Conservation (phyloP, 2,113 vertebrate species). For the Spheniscus mendiculus region DNA sequence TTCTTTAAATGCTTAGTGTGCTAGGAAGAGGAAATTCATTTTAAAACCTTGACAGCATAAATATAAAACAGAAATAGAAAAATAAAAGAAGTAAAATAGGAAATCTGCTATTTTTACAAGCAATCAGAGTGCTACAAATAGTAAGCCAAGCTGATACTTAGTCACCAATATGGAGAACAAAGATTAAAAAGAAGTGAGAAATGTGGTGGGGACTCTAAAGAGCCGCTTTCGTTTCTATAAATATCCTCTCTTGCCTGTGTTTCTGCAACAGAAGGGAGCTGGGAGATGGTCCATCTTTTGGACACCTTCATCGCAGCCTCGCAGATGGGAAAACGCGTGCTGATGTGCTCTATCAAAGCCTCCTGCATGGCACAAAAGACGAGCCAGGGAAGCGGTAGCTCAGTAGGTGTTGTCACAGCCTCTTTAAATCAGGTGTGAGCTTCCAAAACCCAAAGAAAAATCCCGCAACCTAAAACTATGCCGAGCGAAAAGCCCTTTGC, state of each 20-base stretch:
- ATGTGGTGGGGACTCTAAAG: background rate
- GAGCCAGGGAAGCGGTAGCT: background rate
- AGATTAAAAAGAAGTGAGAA: background rate
- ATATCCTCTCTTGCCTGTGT: background rate
- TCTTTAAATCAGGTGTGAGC: background rate
- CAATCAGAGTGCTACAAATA: background rate
- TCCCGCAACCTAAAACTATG: accelerated
- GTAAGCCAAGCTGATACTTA: background rate
- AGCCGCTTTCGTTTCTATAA: background rate
- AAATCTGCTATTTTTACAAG: background rate
- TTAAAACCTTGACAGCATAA: background rate
- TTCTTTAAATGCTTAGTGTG: background rate
- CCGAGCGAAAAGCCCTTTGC: background rate
- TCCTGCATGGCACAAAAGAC: accelerated
- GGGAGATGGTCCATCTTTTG: background rate
- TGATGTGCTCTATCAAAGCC: background rate
- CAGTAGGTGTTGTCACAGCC: accelerated
- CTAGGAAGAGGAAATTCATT: background rate
- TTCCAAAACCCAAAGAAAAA: background rate
- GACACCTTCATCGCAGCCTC: background rate
- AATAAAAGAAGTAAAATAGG: background rate
- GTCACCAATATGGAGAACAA: background rate
- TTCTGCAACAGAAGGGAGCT: background rate
- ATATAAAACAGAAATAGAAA: conserved; percentile 8
- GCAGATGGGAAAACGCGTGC: background rate